Conservation (phyloP, 1,140 invertebrate genomes). For the Tenebrio molitor region DNA sequence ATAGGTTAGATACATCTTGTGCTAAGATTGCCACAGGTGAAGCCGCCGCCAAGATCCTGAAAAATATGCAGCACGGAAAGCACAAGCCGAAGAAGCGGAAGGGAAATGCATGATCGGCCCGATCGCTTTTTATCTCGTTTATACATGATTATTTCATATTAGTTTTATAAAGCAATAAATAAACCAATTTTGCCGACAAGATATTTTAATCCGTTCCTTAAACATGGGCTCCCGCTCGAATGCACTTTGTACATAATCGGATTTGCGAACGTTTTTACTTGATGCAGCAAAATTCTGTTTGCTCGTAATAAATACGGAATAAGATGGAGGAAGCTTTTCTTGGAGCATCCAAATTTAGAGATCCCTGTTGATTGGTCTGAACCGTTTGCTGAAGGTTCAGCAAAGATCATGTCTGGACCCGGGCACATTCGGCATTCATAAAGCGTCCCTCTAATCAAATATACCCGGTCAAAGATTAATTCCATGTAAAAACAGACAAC, state of each 20-base stretch:
- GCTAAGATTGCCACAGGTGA: conserved; percentile 63
- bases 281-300: conserved; percentile 2
- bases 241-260: conserved; percentile 3
- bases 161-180: background rate
- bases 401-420: conserved; percentile 54
- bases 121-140: too few relatives aligned
- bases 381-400: background rate
- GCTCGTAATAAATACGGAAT: conserved; percentile 26
- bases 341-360: conserved; percentile 30
- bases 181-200: background rate
- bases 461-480: conserved; percentile 31
- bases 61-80: conserved; percentile 22
- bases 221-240: background rate
- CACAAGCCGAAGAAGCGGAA: conserved; percentile 34
- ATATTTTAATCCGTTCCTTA: background rate
- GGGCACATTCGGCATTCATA: conserved; percentile 64
- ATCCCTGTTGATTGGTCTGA: conserved; percentile 37
- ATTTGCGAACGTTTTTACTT: background rate
- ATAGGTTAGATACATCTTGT: conserved; percentile 63
- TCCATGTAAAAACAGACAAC: conserved; percentile 18
- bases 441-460: conserved; percentile 60
- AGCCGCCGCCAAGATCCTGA: conserved; percentile 60
- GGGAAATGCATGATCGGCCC: background rate
- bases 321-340: background rate
- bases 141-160: too few relatives aligned